Evolutionary conservation across 2,888 invertebrate genomes (phyloP).

Genomic region (Heliconius ethilla): DNA sequence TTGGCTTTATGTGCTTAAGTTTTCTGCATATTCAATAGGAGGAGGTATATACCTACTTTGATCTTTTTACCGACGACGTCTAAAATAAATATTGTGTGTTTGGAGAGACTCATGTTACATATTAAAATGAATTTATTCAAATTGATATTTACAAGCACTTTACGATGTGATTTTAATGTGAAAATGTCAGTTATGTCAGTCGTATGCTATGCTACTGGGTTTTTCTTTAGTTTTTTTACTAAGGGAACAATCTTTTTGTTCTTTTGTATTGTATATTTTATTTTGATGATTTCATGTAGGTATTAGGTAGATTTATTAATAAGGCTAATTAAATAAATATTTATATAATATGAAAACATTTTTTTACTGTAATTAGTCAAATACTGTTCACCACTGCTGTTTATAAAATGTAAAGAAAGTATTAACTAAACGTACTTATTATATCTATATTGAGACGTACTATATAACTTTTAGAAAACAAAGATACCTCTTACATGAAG

Average conservation of each 20-base stretch:
- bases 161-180: not conserved
- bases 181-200: not conserved
- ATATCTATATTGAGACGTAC: not conserved
- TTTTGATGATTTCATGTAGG: not conserved
- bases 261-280: not conserved
- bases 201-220: too few relatives aligned
- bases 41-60: not conserved
- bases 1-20: constrained; percentile 14
- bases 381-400: not conserved
- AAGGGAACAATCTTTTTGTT: not conserved
- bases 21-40: constrained; percentile 16
- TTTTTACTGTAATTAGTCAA: too few relatives aligned
- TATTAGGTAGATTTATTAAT: too few relatives aligned
- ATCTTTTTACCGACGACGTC: constrained; percentile 13
- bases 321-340: too few relatives aligned
- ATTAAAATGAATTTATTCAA: constrained; percentile 5
- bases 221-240: not conserved
- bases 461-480: constrained; percentile 1
- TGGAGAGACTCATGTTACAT: not conserved
- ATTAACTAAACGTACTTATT: not conserved
- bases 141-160: constrained; percentile 13
- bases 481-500: constrained; percentile 19
- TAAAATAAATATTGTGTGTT: constrained; percentile 11
- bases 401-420: not conserved
- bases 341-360: too few relatives aligned